Evolutionary conservation across 1,140 invertebrate genomes (phyloP).

Genomic region (Copidosoma floridanum): DNA sequence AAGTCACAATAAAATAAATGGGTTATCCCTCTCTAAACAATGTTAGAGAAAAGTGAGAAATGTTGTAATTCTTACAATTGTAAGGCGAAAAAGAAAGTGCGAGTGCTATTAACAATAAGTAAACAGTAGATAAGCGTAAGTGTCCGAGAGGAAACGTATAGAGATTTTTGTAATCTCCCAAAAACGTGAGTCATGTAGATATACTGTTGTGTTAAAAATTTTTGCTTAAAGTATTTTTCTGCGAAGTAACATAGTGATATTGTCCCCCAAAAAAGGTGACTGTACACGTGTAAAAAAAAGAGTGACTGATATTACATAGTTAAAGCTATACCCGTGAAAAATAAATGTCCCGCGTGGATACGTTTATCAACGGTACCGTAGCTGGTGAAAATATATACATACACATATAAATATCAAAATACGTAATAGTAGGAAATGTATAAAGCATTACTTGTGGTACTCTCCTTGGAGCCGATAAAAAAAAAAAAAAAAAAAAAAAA

Average conservation of each 20-base stretch:
- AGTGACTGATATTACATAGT: slow-evolving; percentile 24
- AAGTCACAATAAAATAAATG: slow-evolving; percentile 1
- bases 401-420: slow-evolving; percentile 11
- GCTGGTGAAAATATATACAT: neutral
- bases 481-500: no score
- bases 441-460: slow-evolving; percentile 11
- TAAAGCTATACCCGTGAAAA: slow-evolving; percentile 16
- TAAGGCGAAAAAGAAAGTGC: neutral
- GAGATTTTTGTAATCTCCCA: no score
- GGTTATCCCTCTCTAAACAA: neutral
- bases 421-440: slow-evolving; percentile 5
- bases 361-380: slow-evolving; percentile 10
- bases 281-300: slow-evolving; percentile 20
- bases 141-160: neutral
- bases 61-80: slow-evolving; percentile 11
- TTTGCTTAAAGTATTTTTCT: slow-evolving; percentile 26
- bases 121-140: neutral
- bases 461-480: no score
- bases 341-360: slow-evolving; percentile 14
- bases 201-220: no score
- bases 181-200: no score
- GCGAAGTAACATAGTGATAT: slow-evolving; percentile 25
- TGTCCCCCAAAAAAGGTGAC: neutral
- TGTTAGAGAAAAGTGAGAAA: neutral
- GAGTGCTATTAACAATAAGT: no score